A percentile compares a stretch with the other conserved stretches of the same genome.
These are phyloP conservation scores for Antechinus flavipes DNA, from an alignment of 2,113 vertebrate species.

Conservation along the genomic window DNA sequence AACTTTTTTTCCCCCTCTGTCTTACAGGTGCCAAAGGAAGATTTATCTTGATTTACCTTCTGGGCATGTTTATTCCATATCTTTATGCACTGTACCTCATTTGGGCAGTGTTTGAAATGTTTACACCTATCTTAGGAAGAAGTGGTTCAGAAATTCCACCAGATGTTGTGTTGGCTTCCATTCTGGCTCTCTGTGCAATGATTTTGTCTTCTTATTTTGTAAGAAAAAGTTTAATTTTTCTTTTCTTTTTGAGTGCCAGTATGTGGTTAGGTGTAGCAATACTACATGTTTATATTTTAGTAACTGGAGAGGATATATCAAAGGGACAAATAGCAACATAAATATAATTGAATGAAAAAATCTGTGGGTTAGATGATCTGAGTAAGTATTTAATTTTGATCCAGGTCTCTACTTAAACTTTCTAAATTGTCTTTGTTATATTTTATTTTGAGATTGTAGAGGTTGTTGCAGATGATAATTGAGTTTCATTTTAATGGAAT, in stretches of 20 bases:
- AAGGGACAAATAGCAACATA: background rate
- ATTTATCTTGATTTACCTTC: slow-evolving; percentile 90
- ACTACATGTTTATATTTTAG: background rate
- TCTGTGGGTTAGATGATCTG: background rate
- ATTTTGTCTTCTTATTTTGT: slow-evolving; percentile 96
- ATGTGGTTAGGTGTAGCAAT: slow-evolving; percentile 20
- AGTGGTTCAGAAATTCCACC: slow-evolving; percentile 96
- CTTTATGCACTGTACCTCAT: slow-evolving; percentile 94
- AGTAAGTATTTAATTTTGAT: background rate
- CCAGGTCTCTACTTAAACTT: background rate
- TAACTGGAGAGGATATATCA: background rate
- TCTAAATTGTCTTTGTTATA: slow-evolving; percentile 11
- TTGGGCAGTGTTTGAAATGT: slow-evolving; percentile 98
- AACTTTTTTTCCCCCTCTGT: slow-evolving; percentile 10
- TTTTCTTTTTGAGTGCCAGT: background rate
- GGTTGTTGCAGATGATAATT: background rate
- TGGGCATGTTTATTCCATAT: slow-evolving; percentile 93
- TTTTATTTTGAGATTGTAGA: slow-evolving; percentile 8
- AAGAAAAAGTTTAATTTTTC: slow-evolving; percentile 79
- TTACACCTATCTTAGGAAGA: slow-evolving; percentile 96
- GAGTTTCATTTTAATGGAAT: background rate
- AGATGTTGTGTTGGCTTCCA: slow-evolving; percentile 91
- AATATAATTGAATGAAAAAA: background rate
- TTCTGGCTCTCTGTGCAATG: slow-evolving; percentile 89
- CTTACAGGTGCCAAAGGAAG: slow-evolving; percentile 89